A percentile compares a stretch with the other conserved stretches of the same genome.
Conservation (phyloP, 2,113 vertebrate species). For the Daphoenositta chrysoptera region DNA sequence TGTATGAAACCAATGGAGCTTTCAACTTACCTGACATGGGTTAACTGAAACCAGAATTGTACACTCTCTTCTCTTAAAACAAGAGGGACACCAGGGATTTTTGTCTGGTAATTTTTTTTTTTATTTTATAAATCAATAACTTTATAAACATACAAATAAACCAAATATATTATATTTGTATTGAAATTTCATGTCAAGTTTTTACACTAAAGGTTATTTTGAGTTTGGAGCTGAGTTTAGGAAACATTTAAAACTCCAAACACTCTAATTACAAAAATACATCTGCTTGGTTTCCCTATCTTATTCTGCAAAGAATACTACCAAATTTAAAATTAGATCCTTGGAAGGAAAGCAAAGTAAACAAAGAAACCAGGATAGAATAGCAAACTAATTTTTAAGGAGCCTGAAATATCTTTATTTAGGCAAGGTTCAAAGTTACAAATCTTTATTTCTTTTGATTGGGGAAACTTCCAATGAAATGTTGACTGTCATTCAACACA, state of each 20-base stretch:
- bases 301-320: neutral
- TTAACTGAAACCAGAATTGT: neutral
- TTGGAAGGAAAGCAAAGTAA: neutral
- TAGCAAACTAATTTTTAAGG: neutral
- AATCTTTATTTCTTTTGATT: neutral
- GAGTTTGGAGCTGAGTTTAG: neutral
- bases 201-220: neutral
- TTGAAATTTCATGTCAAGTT: neutral
- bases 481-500: neutral
- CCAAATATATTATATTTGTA: conserved; percentile 54
- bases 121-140: conserved; percentile 37
- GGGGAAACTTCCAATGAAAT: neutral
- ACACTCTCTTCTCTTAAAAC: neutral
- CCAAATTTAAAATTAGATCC: neutral
- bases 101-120: neutral
- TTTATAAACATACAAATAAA: conserved; percentile 43
- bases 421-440: neutral
- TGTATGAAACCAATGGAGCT: neutral
- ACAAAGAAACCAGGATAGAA: neutral
- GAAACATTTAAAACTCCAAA: neutral
- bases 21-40: neutral
- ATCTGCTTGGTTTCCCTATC: neutral
- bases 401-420: neutral
- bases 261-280: neutral
- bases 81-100: neutral